phyloP scores from a whole-genome alignment of 1,140 invertebrate genomes.

The Popillia japonica region DNA sequence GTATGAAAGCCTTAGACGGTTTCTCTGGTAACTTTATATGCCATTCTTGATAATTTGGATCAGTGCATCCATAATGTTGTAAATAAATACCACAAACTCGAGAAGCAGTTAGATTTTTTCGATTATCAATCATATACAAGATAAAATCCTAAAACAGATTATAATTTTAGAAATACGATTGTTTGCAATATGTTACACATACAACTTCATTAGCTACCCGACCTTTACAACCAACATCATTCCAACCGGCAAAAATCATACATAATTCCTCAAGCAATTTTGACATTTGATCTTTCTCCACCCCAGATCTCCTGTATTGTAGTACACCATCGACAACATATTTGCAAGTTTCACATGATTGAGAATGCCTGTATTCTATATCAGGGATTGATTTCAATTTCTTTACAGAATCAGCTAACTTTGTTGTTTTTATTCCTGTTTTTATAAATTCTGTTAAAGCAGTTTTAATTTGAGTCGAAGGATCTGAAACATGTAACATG shows the following conservation, averaged over 20 bases:
- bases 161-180: no score
- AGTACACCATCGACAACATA: slow-evolving; percentile 24
- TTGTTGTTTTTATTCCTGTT: neutral
- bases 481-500: neutral
- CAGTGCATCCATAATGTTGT: slow-evolving; percentile 47
- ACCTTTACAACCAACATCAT: neutral
- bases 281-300: slow-evolving; percentile 4
- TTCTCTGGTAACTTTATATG: slow-evolving; percentile 13
- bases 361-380: neutral
- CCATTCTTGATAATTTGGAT: slow-evolving; percentile 45
- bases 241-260: neutral
- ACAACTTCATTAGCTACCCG: neutral
- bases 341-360: slow-evolving; percentile 21
- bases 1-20: neutral
- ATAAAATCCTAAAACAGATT: slow-evolving; percentile 29
- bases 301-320: slow-evolving; percentile 1
- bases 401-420: neutral
- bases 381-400: neutral
- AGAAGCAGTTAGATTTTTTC: slow-evolving; percentile 48
- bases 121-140: slow-evolving; percentile 52
- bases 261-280: slow-evolving; percentile 7
- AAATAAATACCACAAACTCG: slow-evolving; percentile 50
- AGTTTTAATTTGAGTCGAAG: neutral
- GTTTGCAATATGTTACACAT: neutral
- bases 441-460: slow-evolving; percentile 16